Evolutionary conservation across 2,888 invertebrate species (phyloP), one percentile per base, ranked within the genome.

Genomic region (Helleia helle): DNA sequence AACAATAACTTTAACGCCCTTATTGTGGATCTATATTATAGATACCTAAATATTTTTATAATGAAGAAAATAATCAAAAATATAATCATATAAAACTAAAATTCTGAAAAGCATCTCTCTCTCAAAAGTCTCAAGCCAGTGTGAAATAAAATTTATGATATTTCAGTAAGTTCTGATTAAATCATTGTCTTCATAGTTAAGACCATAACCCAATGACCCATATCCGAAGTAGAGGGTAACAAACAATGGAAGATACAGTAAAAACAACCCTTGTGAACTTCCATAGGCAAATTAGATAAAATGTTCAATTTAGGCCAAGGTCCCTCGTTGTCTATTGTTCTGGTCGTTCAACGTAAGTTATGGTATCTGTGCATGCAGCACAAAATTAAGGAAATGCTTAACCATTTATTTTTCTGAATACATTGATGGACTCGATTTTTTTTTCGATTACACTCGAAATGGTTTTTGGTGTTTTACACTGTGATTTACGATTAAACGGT

Each of bases 241-340:
- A 7, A 17, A 34, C 34, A 12, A 34, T 18, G 34, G 14, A 12
- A 11, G 22, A 34, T 34, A 34, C 12, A 34, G 34, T 34, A 8
- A 12, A 34, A 34, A 29, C 28, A 29, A 34, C 11, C 34, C 18
- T 34, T 7, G 17, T 12, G 18, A 12, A 11, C 18, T 22, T 30
- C 18, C 34, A 12, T 22, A 22, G 22, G 34, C 34, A 34, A 34
- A 34, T 22, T 34, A 34, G 34, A 22, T 34, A 34, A 34, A 11
- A 22, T 6, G 22, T 6, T 18, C 8, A 13, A 34, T 18, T 12
- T 3, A 11, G 22, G 8, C 34, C 34, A 34, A 34, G 34, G 34
- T 22, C 18, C 6, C 12, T 17, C 11, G 18, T 34, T 22, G 4
- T 2, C 22, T 22, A 22, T 22, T 34, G 34, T 22, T 34, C 34